Base-by-base conservation (phyloP, 2,888 invertebrate genomes). In the Conops quadrifasciatus region DNA sequence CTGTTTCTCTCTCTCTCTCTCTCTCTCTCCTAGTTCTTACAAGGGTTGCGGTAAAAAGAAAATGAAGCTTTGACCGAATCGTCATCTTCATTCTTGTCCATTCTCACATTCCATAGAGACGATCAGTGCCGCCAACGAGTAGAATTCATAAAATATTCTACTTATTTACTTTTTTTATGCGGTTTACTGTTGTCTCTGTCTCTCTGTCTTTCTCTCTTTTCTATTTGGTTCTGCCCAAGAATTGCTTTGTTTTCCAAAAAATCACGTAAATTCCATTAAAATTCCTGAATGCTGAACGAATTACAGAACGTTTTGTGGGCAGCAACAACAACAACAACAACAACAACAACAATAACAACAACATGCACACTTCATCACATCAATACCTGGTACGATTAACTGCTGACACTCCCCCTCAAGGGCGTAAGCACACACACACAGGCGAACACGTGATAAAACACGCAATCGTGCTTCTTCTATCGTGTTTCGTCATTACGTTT, bases 241-340 rank as follows among this genome's bases (percentile, higher is more conserved):
- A 19, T 53, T 4, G 21, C 9, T 11, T 21, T 24, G 56, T n/a
- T n/a, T n/a, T n/a, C n/a, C n/a, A n/a, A n/a, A 71, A 74, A 73
- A 73, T 82, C 83, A 82, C 82, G 82, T 81, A 80, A 78, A 75
- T 77, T 79, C 80, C 81, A 83, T 83, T 82, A 83, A 81, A 80
- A 60, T 71, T 71, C 64, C 64, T 69, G 51, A 60, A 67, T 65
- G 73, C 75, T 70, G 60, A 71, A 65, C 75, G 73, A 72, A 73
- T 75, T 71, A 66, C 26, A 59, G 59, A 58, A 13, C 0, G 58
- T 56, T 53, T 49, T 43, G 66, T 51, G 51, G 51, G 28, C 2
- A 19, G 28, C 65, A 65, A 51, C 51, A 65, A n/a, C n/a, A 21
- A 51, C 24, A 30, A 43, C 36, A 51, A 62, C 7, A 67, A 21